Evolutionary conservation across 2,888 invertebrate species (phyloP).

Genomic region (Tipula vernalis): DNA sequence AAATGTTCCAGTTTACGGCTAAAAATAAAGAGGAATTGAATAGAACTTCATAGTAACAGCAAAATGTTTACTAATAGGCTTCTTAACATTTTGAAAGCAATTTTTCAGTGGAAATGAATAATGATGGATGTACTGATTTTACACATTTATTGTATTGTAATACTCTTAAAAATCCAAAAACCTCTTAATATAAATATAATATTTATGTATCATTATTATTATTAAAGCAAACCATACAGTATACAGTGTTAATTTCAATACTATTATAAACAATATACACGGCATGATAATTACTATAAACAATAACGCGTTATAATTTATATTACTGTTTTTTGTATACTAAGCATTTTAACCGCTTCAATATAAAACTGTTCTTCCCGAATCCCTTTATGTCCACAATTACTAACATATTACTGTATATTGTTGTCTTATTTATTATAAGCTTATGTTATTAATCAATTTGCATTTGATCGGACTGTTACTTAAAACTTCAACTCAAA

Average conservation of each 20-base stretch:
- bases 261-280: background rate
- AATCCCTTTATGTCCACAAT: background rate
- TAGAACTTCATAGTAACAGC: background rate
- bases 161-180: background rate
- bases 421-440: background rate
- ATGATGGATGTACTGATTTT: background rate
- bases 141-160: background rate
- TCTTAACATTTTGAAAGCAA: background rate
- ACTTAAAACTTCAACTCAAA: background rate
- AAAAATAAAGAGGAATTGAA: too few relatives aligned
- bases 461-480: background rate
- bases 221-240: background rate
- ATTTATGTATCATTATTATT: background rate
- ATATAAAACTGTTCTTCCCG: background rate
- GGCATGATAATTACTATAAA: background rate
- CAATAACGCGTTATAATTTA: background rate
- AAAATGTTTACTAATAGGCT: background rate
- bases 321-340: background rate
- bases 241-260: background rate
- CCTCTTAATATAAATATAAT: background rate
- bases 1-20: too few relatives aligned
- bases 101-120: background rate
- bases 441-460: background rate
- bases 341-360: background rate
- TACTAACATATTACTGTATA: background rate